Evolutionary conservation across 2,113 vertebrate genomes (phyloP).

Genomic region (Nerophis lumbriciformis): DNA sequence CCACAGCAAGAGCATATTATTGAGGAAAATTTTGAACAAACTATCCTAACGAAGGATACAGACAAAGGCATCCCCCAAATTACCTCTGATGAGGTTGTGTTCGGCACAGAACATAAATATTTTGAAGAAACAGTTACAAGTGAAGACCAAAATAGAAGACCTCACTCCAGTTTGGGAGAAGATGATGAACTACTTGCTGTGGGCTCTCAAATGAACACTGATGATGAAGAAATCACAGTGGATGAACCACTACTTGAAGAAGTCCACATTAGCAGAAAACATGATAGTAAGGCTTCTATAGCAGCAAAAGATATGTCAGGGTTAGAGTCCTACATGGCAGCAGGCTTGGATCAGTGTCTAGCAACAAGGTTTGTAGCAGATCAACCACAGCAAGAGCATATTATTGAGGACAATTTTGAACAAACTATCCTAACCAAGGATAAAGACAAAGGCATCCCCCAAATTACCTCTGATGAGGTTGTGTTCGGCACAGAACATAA

Average conservation of each 20-base stretch:
- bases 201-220: slow-evolving; percentile 8
- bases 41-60: slow-evolving; percentile 45
- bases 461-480: neutral
- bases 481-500: neutral
- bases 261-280: slow-evolving; percentile 49
- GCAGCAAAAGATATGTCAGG: slow-evolving; percentile 53
- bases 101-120: neutral
- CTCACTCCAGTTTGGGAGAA: neutral
- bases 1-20: slow-evolving; percentile 24
- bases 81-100: neutral
- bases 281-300: slow-evolving; percentile 37
- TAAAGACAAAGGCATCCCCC: neutral
- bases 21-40: slow-evolving; percentile 60
- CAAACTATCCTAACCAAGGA: slow-evolving; percentile 25
- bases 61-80: slow-evolving; percentile 39
- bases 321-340: slow-evolving; percentile 58
- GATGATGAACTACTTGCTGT: slow-evolving; percentile 45
- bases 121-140: neutral
- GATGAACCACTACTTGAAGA: slow-evolving; percentile 51
- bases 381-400: slow-evolving; percentile 33
- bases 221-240: slow-evolving; percentile 24
- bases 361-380: slow-evolving; percentile 31
- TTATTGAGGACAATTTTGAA: slow-evolving; percentile 52
- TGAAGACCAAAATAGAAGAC: neutral
- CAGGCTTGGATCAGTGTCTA: slow-evolving; percentile 58